These are phyloP conservation scores for Eumerus sabulonum DNA, from an alignment of 2,888 invertebrate species.

Conservation along the genomic window DNA sequence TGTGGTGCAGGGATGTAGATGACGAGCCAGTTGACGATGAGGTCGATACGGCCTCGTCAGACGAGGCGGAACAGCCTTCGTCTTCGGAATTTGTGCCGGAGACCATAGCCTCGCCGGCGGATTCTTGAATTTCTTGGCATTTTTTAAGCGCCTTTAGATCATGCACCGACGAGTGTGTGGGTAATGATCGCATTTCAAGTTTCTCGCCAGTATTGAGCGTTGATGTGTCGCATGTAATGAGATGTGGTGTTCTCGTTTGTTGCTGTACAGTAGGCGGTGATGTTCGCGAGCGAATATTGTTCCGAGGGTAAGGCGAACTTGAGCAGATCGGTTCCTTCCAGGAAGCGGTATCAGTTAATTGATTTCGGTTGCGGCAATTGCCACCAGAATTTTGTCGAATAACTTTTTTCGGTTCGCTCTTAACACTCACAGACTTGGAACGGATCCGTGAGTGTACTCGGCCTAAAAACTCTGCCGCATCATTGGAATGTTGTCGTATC, in stretches of 20 bases:
- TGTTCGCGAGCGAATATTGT: slow-evolving; percentile 54
- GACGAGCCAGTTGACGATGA: slow-evolving; percentile 79
- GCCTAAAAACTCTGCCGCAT: slow-evolving; percentile 72
- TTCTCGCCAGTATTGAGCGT: slow-evolving; percentile 73
- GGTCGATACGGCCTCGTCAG: slow-evolving; percentile 79
- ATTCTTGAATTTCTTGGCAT: slow-evolving; percentile 81
- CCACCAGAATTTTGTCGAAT: slow-evolving; percentile 70
- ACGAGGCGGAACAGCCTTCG: slow-evolving; percentile 80
- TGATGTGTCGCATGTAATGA: slow-evolving; percentile 77
- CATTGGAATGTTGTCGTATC: slow-evolving; percentile 76
- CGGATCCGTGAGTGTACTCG: slow-evolving; percentile 77
- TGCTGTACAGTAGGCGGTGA: slow-evolving; percentile 46
- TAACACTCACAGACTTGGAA: slow-evolving; percentile 79
- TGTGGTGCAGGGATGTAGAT: slow-evolving; percentile 75
- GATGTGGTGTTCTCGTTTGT: slow-evolving; percentile 70
- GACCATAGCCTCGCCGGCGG: slow-evolving; percentile 84
- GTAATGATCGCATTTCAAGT: slow-evolving; percentile 72
- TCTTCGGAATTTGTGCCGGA: slow-evolving; percentile 83
- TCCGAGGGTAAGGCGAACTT: slow-evolving; percentile 71
- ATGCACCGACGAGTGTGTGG: slow-evolving; percentile 75
- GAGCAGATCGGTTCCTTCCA: slow-evolving; percentile 72
- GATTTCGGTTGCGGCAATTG: slow-evolving; percentile 64
- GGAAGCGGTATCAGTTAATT: slow-evolving; percentile 29
- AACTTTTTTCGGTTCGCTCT: slow-evolving; percentile 71
- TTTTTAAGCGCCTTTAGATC: slow-evolving; percentile 76